Conservation (phyloP, 2,888 invertebrate species). For the Hydropsyche betteni region DNA sequence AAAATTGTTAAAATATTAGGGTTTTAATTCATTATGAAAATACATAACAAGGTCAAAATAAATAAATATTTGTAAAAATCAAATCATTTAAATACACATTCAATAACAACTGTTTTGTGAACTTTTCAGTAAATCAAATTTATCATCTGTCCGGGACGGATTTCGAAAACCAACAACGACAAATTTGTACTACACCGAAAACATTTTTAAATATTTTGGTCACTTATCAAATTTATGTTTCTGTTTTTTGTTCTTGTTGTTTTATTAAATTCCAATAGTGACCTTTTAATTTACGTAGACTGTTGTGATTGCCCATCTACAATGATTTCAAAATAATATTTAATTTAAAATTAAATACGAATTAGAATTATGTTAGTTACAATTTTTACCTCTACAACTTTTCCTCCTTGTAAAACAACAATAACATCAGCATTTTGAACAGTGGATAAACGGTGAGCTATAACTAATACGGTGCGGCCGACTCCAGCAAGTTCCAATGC, state of each 20-base stretch:
- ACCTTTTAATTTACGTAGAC: constrained; percentile 79
- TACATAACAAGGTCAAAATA: no score
- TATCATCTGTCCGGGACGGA: no score
- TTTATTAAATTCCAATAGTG: constrained; percentile 86
- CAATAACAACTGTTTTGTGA: no score
- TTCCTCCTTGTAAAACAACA: constrained; percentile 86
- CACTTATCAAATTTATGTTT: constrained; percentile 27
- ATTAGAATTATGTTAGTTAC: constrained; percentile 30
- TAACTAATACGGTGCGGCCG: constrained; percentile 92
- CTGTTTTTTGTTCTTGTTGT: constrained; percentile 71
- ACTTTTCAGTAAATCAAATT: no score
- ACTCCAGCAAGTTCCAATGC: constrained; percentile 85
- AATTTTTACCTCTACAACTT: constrained; percentile 77
- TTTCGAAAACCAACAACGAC: no score
- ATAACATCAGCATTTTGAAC: constrained; percentile 91
- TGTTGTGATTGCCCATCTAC: constrained; percentile 86
- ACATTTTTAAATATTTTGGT: no score
- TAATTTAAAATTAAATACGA: constrained; percentile 31
- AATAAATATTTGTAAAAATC: no score
- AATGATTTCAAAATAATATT: constrained; percentile 54
- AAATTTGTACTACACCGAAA: no score
- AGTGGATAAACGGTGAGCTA: constrained; percentile 93
- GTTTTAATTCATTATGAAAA: no score
- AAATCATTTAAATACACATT: no score
- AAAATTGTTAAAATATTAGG: no score